Evolutionary conservation across 2,888 invertebrate species (phyloP).

Genomic region (Rhagophthalmus giganteus): DNA sequence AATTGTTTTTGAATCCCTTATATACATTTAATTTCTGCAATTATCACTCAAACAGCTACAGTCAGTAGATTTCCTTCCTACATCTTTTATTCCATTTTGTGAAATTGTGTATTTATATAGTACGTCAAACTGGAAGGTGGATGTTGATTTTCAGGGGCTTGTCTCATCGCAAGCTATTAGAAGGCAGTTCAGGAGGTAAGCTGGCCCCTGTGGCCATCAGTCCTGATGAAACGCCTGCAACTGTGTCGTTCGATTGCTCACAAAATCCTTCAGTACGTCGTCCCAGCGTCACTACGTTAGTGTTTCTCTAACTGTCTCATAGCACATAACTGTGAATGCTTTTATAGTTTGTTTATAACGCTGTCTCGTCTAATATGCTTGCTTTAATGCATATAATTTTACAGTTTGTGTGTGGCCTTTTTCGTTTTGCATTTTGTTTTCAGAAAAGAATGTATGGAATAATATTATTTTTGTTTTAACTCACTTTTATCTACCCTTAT

Average conservation of each 20-base stretch:
- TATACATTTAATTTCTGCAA: too few relatives aligned
- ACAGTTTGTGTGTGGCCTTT: too few relatives aligned
- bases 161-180: conserved; percentile 57
- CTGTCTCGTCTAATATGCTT: not conserved
- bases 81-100: too few relatives aligned
- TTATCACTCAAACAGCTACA: too few relatives aligned
- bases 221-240: conserved; percentile 57
- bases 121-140: conserved; percentile 24
- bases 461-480: too few relatives aligned
- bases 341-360: conserved; percentile 1
- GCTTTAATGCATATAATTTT: conserved; percentile 2
- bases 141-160: conserved; percentile 57
- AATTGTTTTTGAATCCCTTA: too few relatives aligned
- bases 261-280: conserved; percentile 53
- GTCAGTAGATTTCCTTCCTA: too few relatives aligned
- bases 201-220: conserved; percentile 61
- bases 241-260: conserved; percentile 45
- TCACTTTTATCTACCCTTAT: too few relatives aligned
- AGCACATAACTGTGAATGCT: conserved; percentile 9
- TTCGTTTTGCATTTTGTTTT: too few relatives aligned
- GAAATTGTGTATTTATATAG: too few relatives aligned
- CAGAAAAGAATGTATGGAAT: too few relatives aligned
- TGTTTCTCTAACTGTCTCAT: conserved; percentile 41
- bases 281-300: conserved; percentile 63
- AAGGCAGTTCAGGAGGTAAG: conserved; percentile 57